These are phyloP conservation scores for Cryptotis parvus DNA, from an alignment of 2,113 vertebrate species.

Conservation along the genomic window DNA sequence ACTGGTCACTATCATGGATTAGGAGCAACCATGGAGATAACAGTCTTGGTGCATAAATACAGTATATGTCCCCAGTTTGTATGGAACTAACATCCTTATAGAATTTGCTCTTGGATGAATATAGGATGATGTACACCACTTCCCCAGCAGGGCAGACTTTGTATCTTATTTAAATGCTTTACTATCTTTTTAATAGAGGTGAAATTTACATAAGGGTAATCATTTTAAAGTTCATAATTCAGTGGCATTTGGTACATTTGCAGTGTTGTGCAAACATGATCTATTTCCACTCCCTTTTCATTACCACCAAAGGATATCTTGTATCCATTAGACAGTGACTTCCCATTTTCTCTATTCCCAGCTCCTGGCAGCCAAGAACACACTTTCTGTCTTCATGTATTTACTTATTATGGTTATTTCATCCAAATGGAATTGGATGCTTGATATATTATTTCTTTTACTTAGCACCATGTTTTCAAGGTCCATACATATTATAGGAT, in stretches of 20 bases:
- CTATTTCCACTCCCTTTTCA: neutral
- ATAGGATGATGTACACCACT: too few relatives aligned
- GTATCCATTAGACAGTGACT: too few relatives aligned
- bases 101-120: too few relatives aligned
- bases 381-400: neutral
- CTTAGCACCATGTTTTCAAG: neutral
- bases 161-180: neutral
- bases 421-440: neutral
- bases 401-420: neutral
- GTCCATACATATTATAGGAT: neutral
- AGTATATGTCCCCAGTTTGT: neutral
- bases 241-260: neutral
- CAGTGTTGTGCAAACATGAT: neutral
- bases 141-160: neutral
- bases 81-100: too few relatives aligned
- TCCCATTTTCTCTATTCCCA: neutral
- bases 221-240: neutral
- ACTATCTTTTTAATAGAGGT: neutral
- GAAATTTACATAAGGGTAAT: constrained; percentile 25
- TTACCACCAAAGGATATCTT: neutral
- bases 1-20: neutral
- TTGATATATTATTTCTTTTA: constrained; percentile 6
- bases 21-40: neutral
- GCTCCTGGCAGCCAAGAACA: neutral
- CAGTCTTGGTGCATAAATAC: neutral